Base-by-base conservation (phyloP, 2,888 invertebrate species). In the Polydrusus cervinus region DNA sequence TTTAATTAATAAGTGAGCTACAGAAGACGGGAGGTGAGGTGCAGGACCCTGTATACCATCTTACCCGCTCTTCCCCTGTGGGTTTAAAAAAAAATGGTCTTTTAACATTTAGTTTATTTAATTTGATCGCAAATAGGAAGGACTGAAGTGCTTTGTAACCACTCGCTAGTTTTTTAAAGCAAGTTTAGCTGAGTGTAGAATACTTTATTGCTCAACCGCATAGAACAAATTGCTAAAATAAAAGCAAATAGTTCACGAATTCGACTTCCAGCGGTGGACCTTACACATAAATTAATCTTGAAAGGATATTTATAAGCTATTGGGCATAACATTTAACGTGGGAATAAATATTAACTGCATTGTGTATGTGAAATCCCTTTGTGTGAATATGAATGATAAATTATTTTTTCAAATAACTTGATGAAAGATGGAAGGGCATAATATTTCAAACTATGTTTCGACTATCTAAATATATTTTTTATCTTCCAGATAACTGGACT, bases 141-240 rank as follows among this genome's bases (percentile, higher is more conserved):
- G 11, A 43, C 7, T 18, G 2, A 51, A 51, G 49, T 51, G 49
- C 16, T 11, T 18, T 18, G 18, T 10, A 51, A 16, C 7, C 49
- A 51, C 18, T 18, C 11, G 18, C 20, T 51, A 20, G 16, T 9
- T 51, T 51, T 51, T 51, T 51, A 51, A 16, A 18, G 51, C 51
- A 51, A 25, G 30, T 53, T 53, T 30, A 30, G 25, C 25, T 53
- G 30, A 8, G 25, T 25, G 53, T 25, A 11, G 25, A 53, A 53
- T 25, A 30, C 53, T 30, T 53, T 53, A 53, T 30, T 53, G 53
- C 64, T 71, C 53, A 64, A 55, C 55, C 34, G 43, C 71, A 25
- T 55, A 64, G 71, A 71, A 71, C 64, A 71, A 71, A 71, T 71
- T 55, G 71, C 71, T 8, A 64, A 71, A 71, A 55, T 53, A 47